Conservation (phyloP, 2,797 vertebrate genomes). For the Epinephelus coioides region DNA sequence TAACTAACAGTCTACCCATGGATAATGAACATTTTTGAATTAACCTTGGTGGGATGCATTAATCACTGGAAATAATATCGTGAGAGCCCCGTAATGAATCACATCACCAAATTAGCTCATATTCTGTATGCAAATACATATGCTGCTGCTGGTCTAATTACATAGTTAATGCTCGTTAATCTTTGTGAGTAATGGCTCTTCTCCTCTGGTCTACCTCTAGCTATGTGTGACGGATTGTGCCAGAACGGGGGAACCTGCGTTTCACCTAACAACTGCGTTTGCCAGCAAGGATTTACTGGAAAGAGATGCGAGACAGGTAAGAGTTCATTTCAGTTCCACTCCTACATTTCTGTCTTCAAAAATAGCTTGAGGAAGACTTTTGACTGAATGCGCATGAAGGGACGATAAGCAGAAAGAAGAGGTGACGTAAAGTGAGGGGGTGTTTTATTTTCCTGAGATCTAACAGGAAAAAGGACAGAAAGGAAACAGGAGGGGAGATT, state of each 20-base stretch:
- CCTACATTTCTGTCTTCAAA: slow-evolving; percentile 6
- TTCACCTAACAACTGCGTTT: slow-evolving; percentile 94
- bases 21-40: slow-evolving; percentile 75
- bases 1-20: slow-evolving; percentile 57
- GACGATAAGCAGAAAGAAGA: background rate
- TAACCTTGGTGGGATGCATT: slow-evolving; percentile 73
- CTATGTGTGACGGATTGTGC: slow-evolving; percentile 96
- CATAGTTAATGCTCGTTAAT: slow-evolving; percentile 77
- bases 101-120: slow-evolving; percentile 80
- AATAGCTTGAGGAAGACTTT: slow-evolving; percentile 36
- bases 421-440: background rate
- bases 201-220: slow-evolving; percentile 84
- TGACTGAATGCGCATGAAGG: background rate
- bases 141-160: slow-evolving; percentile 79
- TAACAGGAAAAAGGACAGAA: slow-evolving; percentile 15
- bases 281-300: slow-evolving; percentile 96
- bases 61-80: slow-evolving; percentile 70
- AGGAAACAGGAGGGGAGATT: background rate
- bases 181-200: slow-evolving; percentile 74
- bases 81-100: slow-evolving; percentile 76
- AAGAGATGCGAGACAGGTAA: slow-evolving; percentile 96
- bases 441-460: slow-evolving; percentile 18
- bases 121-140: slow-evolving; percentile 81
- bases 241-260: slow-evolving; percentile 95
- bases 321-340: slow-evolving; percentile 53